phyloP scores from a whole-genome alignment of 1,140 invertebrate species.

The Drosophila sulfurigaster region DNA sequence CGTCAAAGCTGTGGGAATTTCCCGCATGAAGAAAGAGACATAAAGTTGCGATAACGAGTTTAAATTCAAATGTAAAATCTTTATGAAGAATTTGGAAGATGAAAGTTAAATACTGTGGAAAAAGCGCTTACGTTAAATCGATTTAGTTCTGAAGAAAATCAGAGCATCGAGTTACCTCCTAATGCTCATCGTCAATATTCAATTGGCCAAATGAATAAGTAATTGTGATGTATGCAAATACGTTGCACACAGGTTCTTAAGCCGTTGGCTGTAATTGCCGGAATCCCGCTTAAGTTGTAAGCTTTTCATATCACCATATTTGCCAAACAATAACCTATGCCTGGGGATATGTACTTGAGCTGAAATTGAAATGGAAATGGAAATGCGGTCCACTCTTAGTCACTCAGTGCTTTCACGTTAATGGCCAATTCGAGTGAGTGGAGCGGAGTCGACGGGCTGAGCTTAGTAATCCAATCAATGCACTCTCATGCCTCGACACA shows the following conservation, averaged over 20 bases:
- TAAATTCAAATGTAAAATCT: background rate
- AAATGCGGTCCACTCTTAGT: constrained; percentile 20
- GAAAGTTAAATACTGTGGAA: too few species aligned
- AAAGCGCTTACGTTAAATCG: too few species aligned
- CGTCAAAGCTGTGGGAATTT: constrained; percentile 3
- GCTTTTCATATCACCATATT: constrained; percentile 26
- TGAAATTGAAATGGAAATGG: background rate
- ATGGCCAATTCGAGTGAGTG: constrained; percentile 17
- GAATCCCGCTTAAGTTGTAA: constrained; percentile 32
- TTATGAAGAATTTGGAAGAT: too few species aligned
- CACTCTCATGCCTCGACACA: constrained; percentile 62
- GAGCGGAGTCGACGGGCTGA: background rate
- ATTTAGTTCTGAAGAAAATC: too few species aligned
- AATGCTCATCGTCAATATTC: background rate
- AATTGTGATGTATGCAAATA: background rate
- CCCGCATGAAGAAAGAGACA: background rate
- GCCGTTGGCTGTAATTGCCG: constrained; percentile 31
- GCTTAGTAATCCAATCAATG: constrained; percentile 70
- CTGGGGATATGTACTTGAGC: background rate
- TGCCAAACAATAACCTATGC: constrained; percentile 29
- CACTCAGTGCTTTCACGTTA: constrained; percentile 19
- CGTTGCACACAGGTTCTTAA: constrained; percentile 18
- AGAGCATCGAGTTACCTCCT: too few species aligned
- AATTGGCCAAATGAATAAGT: background rate
- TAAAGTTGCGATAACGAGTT: background rate